These are phyloP conservation scores for Sander lucioperca DNA, from an alignment of 2,113 vertebrate species.

Conservation along the genomic window DNA sequence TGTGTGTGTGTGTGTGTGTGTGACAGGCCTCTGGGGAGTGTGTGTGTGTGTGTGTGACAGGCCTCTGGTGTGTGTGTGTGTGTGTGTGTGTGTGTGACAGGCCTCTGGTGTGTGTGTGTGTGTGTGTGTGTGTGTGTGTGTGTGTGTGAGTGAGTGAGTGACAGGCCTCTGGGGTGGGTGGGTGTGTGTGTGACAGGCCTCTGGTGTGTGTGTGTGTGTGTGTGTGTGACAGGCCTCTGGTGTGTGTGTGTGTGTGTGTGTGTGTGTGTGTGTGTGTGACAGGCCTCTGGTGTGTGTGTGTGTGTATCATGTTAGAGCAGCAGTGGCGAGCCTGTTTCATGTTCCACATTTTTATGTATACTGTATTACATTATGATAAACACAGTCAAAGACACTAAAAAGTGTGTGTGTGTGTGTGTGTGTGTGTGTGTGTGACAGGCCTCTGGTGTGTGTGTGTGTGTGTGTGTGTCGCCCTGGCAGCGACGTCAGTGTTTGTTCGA, in stretches of 20 bases:
- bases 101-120: not conserved
- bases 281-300: not conserved
- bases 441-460: not conserved
- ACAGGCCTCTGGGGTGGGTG: not conserved
- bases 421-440: too few relatives aligned
- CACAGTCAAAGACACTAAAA: too few relatives aligned
- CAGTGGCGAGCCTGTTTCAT: too few relatives aligned
- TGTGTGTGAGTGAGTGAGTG: too few relatives aligned
- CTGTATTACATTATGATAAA: too few relatives aligned
- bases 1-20: constrained; percentile 6
- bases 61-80: constrained; percentile 4
- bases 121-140: constrained; percentile 12
- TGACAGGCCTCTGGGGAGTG: not conserved
- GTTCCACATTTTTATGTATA: too few relatives aligned
- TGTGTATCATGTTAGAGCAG: too few relatives aligned
- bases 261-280: constrained; percentile 3
- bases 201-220: too few relatives aligned
- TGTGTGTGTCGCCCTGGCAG: too few relatives aligned
- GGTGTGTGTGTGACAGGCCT: constrained; percentile 24
- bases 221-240: not conserved
- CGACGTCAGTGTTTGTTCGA: constrained; percentile 14
- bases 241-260: not conserved
- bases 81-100: not conserved
- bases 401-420: not conserved
- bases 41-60: constrained; percentile 12